phyloP scores from a whole-genome alignment of 2,888 invertebrate species.

The Allolobophora icterica region DNA sequence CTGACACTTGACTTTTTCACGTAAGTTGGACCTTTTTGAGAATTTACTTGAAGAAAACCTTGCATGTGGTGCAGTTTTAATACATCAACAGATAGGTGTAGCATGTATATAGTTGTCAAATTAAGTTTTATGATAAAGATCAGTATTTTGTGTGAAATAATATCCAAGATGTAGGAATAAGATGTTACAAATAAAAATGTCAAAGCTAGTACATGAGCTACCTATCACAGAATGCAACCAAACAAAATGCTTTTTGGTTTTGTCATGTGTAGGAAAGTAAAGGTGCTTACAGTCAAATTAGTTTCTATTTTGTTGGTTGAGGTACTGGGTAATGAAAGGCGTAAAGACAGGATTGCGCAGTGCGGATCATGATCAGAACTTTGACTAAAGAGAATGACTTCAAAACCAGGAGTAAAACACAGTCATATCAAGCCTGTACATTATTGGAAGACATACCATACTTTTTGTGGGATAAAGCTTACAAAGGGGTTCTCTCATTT shows the following conservation, averaged over 20 bases:
- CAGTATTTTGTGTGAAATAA: not conserved
- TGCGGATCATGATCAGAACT: not conserved
- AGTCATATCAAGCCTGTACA: not conserved
- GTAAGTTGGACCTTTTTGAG: not conserved
- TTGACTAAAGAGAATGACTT: not conserved
- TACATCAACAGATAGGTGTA: no score
- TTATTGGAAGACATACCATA: no score
- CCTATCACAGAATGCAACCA: not conserved
- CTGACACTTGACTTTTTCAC: conserved; percentile 20
- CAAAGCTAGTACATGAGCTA: no score
- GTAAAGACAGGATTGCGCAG: not conserved
- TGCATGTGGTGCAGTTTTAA: not conserved
- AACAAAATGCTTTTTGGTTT: not conserved
- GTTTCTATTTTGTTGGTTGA: not conserved
- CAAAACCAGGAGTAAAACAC: no score
- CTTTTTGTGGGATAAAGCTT: no score
- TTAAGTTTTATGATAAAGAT: not conserved
- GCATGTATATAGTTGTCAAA: not conserved
- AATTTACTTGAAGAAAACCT: not conserved
- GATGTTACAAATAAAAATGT: no score
- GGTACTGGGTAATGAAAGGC: not conserved
- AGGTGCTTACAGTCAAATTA: not conserved
- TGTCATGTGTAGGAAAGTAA: not conserved
- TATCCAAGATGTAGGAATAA: no score
- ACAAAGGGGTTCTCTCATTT: not conserved